Base-by-base conservation (phyloP, 2,113 vertebrate species). In the Rostratula benghalensis region DNA sequence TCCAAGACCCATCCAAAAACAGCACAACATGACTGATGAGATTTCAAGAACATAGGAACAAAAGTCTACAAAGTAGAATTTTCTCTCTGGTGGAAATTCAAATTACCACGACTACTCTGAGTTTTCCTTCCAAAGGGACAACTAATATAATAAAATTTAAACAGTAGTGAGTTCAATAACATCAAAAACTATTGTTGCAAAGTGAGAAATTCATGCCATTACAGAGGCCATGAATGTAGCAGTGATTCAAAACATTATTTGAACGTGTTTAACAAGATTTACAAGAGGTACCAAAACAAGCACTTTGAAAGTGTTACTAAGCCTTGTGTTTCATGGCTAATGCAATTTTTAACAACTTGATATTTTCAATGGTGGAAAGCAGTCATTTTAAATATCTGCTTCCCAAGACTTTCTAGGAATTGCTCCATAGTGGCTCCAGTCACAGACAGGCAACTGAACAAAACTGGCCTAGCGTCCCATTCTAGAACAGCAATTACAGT, bases 391-490 rank as follows among this genome's bases (percentile, higher is more conserved):
- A 71, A 54, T 73, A 16, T 75, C 37, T 87, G 8, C 22, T 86
- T 61, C 60, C 79, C 46, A 75, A 63, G 48, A 63, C 19, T 50
- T 89, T 54, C n/a, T 45, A 53, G 14, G 12, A 75, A 71, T 19
- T 2, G 1, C 10, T 60, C 51, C 0, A 0, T 79, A 54, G 11
- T 59, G 11, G 22, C 21, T 45, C 28, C 18, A 19, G 50, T 51
- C 28, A 69, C 60, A 80, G 27, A 25, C 1, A 1, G 24, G 21
- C 15, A 63, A 45, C 9, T 35, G 78, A 46, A 69, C 9, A 76
- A 80, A 88, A 46, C 1, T 1, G 1, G 5, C 10, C 33, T 82
- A 0, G 1, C 2, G 5, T 9, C 25, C 25, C 4, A 43, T 48
- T 43, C 27, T 39, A 59, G 27, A 37, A 11, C 10, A 69, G 10